Conservation (phyloP, 1,140 invertebrate genomes). For the Melipona quadrifasciata region DNA sequence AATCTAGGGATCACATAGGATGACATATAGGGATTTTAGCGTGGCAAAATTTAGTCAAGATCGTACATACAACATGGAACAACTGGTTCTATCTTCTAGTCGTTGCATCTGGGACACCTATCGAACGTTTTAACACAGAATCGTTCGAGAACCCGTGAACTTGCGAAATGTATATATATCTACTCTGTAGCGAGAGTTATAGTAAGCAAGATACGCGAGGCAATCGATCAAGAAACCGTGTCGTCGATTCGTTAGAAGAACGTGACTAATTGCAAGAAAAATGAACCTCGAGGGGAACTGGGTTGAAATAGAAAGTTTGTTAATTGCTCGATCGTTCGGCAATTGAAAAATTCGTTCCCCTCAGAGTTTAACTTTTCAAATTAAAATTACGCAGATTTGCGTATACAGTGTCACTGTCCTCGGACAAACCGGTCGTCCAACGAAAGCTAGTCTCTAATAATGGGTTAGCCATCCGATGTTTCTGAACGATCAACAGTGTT, state of each 20-base stretch:
- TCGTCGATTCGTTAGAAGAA: background rate
- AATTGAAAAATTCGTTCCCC: background rate
- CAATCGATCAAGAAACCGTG: background rate
- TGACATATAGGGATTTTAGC: background rate
- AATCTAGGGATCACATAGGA: background rate
- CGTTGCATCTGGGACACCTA: background rate
- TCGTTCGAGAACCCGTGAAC: background rate
- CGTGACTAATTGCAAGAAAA: background rate
- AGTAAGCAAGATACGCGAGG: background rate
- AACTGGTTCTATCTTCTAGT: background rate
- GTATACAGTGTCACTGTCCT: background rate
- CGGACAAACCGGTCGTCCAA: background rate
- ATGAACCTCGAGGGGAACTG: background rate
- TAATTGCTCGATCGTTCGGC: background rate
- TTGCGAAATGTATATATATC: background rate
- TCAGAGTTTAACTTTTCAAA: no score
- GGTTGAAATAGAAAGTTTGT: background rate
- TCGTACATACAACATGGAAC: background rate
- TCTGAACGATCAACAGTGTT: conserved; percentile 7
- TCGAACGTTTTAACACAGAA: background rate
- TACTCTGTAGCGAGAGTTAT: background rate
- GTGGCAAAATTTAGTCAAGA: background rate
- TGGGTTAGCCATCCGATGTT: background rate
- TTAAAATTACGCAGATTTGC: background rate
- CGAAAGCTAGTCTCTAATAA: background rate